These are phyloP conservation scores for Phymastichus coffea DNA, from an alignment of 1,140 invertebrate species.

Conservation along the genomic window DNA sequence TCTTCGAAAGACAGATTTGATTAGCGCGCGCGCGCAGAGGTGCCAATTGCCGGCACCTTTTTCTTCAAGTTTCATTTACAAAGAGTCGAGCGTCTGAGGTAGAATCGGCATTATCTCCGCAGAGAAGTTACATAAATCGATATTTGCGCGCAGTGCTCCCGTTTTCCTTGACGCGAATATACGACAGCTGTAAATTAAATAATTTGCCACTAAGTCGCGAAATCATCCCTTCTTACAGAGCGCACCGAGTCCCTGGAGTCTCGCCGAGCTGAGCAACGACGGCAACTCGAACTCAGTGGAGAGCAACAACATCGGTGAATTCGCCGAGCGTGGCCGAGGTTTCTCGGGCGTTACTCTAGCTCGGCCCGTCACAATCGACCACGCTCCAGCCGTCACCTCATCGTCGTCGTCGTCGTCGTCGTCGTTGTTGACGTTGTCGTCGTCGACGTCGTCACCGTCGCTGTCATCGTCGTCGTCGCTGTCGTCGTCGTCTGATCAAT, in stretches of 20 bases:
- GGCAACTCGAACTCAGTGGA: conserved; percentile 48
- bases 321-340: conserved; percentile 11
- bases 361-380: conserved; percentile 21
- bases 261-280: conserved; percentile 44
- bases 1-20: too few species aligned
- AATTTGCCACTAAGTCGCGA: too few species aligned
- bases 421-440: background rate
- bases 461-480: background rate
- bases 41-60: too few species aligned
- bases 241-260: conserved; percentile 42
- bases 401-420: background rate
- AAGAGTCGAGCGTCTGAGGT: too few species aligned
- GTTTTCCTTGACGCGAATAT: too few species aligned
- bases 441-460: background rate
- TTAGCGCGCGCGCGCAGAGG: too few species aligned
- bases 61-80: too few species aligned
- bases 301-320: conserved; percentile 15
- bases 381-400: conserved; percentile 26
- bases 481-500: background rate
- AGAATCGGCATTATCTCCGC: too few species aligned
- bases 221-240: too few species aligned
- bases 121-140: too few species aligned
- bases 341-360: conserved; percentile 7
- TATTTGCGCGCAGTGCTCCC: too few species aligned
- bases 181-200: too few species aligned